Evolutionary conservation across 2,797 vertebrate species (phyloP).

Genomic region (Anabacerthia variegaticeps): DNA sequence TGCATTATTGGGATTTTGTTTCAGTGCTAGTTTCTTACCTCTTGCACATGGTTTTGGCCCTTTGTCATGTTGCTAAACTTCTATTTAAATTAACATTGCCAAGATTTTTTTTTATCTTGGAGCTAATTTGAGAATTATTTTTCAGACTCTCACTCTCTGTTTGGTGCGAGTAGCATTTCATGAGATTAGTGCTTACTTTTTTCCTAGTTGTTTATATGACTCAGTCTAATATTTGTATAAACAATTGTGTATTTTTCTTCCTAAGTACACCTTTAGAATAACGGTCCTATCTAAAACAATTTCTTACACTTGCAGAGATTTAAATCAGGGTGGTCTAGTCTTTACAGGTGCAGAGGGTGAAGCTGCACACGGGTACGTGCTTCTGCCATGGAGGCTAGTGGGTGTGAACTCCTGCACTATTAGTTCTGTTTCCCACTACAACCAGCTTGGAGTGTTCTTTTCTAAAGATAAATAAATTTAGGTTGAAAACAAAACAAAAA

Average conservation of each 20-base stretch:
- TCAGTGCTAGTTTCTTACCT: background rate
- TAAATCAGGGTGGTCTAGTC: background rate
- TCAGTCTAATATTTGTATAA: background rate
- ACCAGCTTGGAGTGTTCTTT: background rate
- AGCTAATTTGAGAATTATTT: background rate
- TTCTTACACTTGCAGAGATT: background rate
- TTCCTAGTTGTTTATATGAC: background rate
- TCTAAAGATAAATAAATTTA: background rate
- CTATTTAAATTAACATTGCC: background rate
- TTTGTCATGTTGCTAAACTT: background rate
- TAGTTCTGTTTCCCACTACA: background rate
- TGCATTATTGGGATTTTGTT: background rate
- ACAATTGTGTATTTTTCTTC: background rate
- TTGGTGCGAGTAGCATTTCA: background rate
- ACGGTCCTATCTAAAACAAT: background rate
- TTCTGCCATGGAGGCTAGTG: background rate
- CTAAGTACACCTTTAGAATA: background rate
- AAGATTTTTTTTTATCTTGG: background rate
- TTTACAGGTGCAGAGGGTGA: background rate
- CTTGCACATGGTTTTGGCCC: background rate
- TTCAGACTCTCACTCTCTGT: background rate
- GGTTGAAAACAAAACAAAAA: background rate
- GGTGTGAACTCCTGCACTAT: background rate
- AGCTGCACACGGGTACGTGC: rapidly evolving
- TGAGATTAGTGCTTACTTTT: background rate